Conservation (phyloP, 2,888 invertebrate species). For the Cerceris ruficornis region DNA sequence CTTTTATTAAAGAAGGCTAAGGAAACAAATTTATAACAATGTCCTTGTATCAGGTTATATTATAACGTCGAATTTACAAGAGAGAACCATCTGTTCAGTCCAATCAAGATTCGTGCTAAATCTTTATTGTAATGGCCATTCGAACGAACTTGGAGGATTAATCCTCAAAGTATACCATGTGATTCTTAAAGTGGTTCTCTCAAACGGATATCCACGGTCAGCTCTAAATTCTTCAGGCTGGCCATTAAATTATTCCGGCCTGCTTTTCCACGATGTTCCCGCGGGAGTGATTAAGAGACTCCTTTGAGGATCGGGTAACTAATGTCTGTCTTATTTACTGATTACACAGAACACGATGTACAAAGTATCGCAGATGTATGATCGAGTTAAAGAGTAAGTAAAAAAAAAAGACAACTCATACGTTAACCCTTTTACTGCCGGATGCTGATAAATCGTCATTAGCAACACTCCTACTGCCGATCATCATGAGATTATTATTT, state of each 20-base stretch:
- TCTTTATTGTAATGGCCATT: background rate
- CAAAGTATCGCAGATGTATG: background rate
- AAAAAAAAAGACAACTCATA: too few species aligned
- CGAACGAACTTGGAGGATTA: background rate
- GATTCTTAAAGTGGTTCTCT: slow-evolving; percentile 35
- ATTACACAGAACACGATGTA: slow-evolving; percentile 20
- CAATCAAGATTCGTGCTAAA: background rate
- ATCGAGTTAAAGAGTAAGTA: too few species aligned
- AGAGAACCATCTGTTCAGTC: too few species aligned
- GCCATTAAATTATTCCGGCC: slow-evolving; percentile 46
- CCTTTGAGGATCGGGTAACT: slow-evolving; percentile 40
- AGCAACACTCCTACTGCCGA: too few species aligned
- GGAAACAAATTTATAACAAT: too few species aligned
- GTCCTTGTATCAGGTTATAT: too few species aligned
- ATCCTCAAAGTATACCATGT: background rate
- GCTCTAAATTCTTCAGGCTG: slow-evolving; percentile 23
- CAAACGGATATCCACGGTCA: slow-evolving; percentile 19
- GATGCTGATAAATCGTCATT: too few species aligned
- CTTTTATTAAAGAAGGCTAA: too few species aligned
- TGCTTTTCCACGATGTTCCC: slow-evolving; percentile 29
- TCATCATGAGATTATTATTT: too few species aligned
- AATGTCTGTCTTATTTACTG: slow-evolving; percentile 50
- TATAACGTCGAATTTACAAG: too few species aligned
- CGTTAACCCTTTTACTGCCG: too few species aligned
- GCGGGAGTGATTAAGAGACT: slow-evolving; percentile 45